phyloP scores from a whole-genome alignment of 2,888 invertebrate species.

The Heliconius erato region DNA sequence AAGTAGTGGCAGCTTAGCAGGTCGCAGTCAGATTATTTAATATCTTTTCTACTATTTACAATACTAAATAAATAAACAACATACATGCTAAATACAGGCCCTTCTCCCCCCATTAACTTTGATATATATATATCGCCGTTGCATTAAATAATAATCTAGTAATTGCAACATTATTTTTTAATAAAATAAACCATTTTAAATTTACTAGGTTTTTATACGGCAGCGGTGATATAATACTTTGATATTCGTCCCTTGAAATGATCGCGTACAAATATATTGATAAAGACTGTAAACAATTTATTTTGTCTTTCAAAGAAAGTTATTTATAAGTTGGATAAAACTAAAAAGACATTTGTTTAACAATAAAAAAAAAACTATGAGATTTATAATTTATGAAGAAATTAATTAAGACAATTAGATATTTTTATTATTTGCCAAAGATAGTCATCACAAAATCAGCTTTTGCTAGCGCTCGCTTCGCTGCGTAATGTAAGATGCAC shows the following conservation, averaged over 20 bases:
- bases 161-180: background rate
- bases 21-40: slow-evolving; percentile 26
- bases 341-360: background rate
- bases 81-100: slow-evolving; percentile 46
- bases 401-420: slow-evolving; percentile 8
- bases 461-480: slow-evolving; percentile 30
- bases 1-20: slow-evolving; percentile 7
- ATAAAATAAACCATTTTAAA: background rate
- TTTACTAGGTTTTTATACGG: background rate
- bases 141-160: background rate
- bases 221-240: background rate
- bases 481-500: slow-evolving; percentile 35
- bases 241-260: slow-evolving; percentile 1
- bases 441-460: slow-evolving; percentile 30
- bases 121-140: background rate
- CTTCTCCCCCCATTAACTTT: background rate
- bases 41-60: slow-evolving; percentile 32
- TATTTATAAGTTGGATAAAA: slow-evolving; percentile 31
- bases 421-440: slow-evolving; percentile 25
- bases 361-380: background rate
- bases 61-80: slow-evolving; percentile 29
- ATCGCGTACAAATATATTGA: slow-evolving; percentile 21
- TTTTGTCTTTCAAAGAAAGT: slow-evolving; percentile 34
- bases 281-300: slow-evolving; percentile 18
- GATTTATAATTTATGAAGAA: background rate